Conservation (phyloP, 2,113 vertebrate genomes). For the Aptenodytes patagonicus region DNA sequence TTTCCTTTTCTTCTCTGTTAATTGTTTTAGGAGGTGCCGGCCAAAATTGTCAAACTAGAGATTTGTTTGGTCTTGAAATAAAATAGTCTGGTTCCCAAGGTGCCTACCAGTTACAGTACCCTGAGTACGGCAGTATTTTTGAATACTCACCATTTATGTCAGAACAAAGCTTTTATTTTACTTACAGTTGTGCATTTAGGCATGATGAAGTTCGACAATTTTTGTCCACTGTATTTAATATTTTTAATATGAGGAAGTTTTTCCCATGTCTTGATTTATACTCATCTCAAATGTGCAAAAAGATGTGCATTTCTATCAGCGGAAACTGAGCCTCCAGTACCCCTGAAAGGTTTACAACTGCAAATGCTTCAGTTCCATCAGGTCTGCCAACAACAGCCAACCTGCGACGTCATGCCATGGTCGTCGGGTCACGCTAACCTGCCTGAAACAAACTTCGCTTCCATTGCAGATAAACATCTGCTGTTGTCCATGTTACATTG, state of each 20-base stretch:
- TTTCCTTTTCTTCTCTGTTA: neutral
- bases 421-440: constrained; percentile 68
- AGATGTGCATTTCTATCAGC: constrained; percentile 20
- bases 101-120: neutral
- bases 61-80: neutral
- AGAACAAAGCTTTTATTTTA: neutral
- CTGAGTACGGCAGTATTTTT: neutral
- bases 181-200: neutral
- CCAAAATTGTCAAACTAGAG: constrained; percentile 18
- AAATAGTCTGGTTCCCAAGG: neutral
- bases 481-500: constrained; percentile 69
- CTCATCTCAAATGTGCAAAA: constrained; percentile 35
- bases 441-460: constrained; percentile 74
- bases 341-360: constrained; percentile 77
- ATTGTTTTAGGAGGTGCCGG: neutral
- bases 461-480: constrained; percentile 73
- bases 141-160: neutral
- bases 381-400: constrained; percentile 60
- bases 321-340: constrained; percentile 42
- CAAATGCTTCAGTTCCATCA: constrained; percentile 78
- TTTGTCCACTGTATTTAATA: neutral
- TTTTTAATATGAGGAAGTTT: neutral
- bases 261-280: neutral
- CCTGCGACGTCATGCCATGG: constrained; percentile 48
- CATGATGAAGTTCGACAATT: neutral